Base-by-base conservation (phyloP, 2,888 invertebrate species). In the Auanema sp. region DNA sequence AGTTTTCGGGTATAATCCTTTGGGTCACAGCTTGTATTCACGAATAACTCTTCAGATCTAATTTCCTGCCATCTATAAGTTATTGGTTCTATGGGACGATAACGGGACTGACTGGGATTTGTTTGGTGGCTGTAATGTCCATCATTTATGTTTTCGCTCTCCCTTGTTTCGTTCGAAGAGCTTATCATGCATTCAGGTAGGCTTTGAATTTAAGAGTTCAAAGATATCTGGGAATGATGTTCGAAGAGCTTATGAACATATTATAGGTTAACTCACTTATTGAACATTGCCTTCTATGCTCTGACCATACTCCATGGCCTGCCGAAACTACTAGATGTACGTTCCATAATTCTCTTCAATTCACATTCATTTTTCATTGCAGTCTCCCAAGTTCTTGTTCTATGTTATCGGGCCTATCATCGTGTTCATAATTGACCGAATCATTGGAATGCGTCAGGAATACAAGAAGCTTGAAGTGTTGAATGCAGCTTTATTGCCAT, bases 141-240 rank as follows among this genome's bases (percentile, higher is more conserved):
- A 90, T 94, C 59, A 95, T 96, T 76, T 93, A 94, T 84, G 91
- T 93, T n/a, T 96, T 96, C 84, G 94, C 95, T 0, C 93, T 94
- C 86, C 93, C 94, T 0, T 89, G 90, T 3, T 91, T 95, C 66
- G 89, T 95, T 53, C 92, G 93, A 84, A 91, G 91, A 78, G 94
- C 94, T 0, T 72, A 72, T 54, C 75, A 75, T 56, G 74, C 71
- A 14, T 74, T 74, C 71, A 16, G 64, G 58, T 57, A 4, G 11
- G 51, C 25, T 52, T 44, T n/a, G n/a, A n/a, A n/a, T 12, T 33
- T n/a, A 12, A n/a, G 11, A n/a, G n/a, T n/a, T 54, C 14, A 18
- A 24, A 18, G 18, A 51, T n/a, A 12, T 51, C 16, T 18, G 11
- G 18, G 18, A 14, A 51, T 11, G 18, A 12, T 51, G 11, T 51